Percentiles rank a stretch among this genome's conserved stretches.
These are phyloP conservation scores for Magallana gigas DNA, from an alignment of 1,140 invertebrate genomes.

Conservation along the genomic window DNA sequence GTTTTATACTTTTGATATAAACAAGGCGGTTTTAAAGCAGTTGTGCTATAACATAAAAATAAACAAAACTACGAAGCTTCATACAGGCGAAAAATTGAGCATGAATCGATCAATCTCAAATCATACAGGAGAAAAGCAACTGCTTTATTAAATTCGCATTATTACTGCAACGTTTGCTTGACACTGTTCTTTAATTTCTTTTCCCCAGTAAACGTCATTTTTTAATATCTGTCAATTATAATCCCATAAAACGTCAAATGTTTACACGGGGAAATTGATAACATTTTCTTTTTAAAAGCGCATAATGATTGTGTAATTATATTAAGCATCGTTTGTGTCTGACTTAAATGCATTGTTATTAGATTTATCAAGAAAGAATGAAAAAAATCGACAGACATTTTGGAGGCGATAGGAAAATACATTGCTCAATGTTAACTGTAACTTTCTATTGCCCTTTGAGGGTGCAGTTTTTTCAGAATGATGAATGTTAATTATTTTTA, in stretches of 20 bases:
- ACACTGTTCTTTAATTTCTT: neutral
- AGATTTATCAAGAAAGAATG: neutral
- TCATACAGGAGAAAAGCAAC: too few relatives aligned
- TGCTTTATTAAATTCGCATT: too few relatives aligned
- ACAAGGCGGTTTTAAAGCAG: too few relatives aligned
- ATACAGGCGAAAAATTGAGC: too few relatives aligned
- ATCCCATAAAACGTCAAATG: slow-evolving; percentile 3
- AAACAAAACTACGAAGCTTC: too few relatives aligned
- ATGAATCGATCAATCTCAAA: too few relatives aligned
- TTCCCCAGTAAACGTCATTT: neutral
- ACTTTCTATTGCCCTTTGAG: too few relatives aligned
- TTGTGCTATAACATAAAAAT: too few relatives aligned
- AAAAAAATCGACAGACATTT: neutral
- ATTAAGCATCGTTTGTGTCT: neutral
- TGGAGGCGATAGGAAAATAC: neutral
- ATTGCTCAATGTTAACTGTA: neutral
- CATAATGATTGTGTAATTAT: neutral
- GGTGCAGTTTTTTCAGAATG: too few relatives aligned
- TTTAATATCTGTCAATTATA: slow-evolving; percentile 32
- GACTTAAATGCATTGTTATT: slow-evolving; percentile 22
- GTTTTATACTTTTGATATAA: too few relatives aligned
- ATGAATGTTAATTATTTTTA: too few relatives aligned
- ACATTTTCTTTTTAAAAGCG: neutral
- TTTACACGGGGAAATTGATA: neutral
- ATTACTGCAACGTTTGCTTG: too few relatives aligned